Conservation (phyloP, 2,113 vertebrate genomes). For the Dromaius novaehollandiae region DNA sequence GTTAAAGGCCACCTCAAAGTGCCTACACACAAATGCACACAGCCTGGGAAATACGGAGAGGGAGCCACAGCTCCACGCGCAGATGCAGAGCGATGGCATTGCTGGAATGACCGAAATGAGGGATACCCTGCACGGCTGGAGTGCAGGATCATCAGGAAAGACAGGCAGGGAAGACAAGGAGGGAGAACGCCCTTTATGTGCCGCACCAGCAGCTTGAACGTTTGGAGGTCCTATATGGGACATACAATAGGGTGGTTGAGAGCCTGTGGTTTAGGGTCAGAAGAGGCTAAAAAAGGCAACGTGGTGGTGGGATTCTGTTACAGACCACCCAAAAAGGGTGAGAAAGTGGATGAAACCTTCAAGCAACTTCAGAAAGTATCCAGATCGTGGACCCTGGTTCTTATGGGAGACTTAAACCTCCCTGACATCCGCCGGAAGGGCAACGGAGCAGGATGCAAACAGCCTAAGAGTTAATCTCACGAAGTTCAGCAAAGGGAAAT, state of each 20-base stretch:
- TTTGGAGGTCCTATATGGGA: too few species aligned
- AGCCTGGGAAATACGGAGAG: background rate
- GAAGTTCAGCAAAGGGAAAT: background rate
- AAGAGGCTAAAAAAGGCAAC: too few species aligned
- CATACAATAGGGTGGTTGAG: too few species aligned
- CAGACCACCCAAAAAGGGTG: background rate
- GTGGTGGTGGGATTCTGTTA: too few species aligned
- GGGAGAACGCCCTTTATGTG: background rate
- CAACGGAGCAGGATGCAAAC: background rate
- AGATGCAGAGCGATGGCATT: background rate
- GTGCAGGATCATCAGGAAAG: background rate
- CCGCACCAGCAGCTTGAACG: background rate
- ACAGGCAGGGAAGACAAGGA: background rate
- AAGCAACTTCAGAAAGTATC: background rate
- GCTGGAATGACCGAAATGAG: background rate
- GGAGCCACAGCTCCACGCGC: background rate
- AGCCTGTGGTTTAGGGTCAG: too few species aligned
- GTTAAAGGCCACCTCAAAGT: background rate
- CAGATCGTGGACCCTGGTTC: background rate
- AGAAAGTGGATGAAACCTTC: background rate
- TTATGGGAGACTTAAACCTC: background rate
- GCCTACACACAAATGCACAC: background rate
- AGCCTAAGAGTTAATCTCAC: background rate
- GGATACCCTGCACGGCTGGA: background rate
- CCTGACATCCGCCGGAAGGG: background rate